A percentile compares a stretch with the other conserved stretches of the same genome.
Conservation (phyloP, 2,113 vertebrate genomes). For the Crotalus viridis region DNA sequence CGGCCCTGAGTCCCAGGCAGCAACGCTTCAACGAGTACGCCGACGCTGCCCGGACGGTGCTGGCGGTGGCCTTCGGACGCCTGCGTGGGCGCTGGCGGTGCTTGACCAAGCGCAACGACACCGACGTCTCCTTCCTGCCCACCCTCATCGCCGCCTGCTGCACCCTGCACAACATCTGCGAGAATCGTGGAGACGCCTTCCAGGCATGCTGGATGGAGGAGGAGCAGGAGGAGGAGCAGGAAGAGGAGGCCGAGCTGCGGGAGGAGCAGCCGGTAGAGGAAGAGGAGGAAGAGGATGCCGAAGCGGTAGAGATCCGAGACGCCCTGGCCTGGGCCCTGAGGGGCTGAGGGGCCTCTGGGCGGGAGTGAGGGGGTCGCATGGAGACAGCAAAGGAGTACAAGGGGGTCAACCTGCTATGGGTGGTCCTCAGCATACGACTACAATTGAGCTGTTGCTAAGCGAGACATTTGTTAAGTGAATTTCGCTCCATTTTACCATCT, state of each 20-base stretch:
- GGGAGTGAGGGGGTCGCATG: neutral
- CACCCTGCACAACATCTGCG: conserved; percentile 74
- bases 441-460: neutral
- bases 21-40: conserved; percentile 65
- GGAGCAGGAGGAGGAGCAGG: conserved; percentile 12
- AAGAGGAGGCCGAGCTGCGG: neutral
- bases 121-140: conserved; percentile 69
- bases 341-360: neutral
- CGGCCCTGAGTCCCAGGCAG: conserved; percentile 23
- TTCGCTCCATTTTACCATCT: neutral
- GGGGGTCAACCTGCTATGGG: neutral
- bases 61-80: conserved; percentile 63
- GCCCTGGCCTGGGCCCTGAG: neutral
- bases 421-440: neutral
- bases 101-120: conserved; percentile 73
- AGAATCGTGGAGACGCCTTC: conserved; percentile 67
- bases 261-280: neutral
- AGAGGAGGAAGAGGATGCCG: neutral
- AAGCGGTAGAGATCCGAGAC: neutral
- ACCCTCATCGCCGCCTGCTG: conserved; percentile 72
- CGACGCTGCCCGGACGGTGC: conserved; percentile 40
- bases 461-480: neutral
- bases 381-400: neutral
- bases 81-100: conserved; percentile 71
- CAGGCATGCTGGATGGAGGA: conserved; percentile 33